Evolutionary conservation across 1,140 invertebrate genomes (phyloP).

Genomic region (Pseudomyrmex gracilis): DNA sequence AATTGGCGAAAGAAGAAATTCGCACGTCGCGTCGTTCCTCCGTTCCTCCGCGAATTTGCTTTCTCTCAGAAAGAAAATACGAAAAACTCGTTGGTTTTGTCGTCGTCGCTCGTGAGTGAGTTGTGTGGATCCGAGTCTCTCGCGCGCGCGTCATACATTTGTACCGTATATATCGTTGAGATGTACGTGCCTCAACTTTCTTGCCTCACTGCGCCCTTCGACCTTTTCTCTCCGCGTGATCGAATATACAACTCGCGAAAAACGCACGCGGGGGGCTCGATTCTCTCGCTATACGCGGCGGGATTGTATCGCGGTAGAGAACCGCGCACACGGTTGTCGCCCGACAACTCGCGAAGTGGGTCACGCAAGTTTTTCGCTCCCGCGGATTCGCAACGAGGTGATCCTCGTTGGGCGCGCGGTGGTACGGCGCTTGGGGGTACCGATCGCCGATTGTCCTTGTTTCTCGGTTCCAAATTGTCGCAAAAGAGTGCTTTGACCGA

Average conservation of each 20-base stretch:
- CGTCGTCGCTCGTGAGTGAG: neutral
- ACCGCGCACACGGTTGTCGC: neutral
- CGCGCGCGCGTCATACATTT: neutral
- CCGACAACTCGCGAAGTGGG: constrained; percentile 51
- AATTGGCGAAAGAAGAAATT: neutral
- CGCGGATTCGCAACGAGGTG: neutral
- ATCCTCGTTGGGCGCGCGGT: neutral
- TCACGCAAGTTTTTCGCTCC: constrained; percentile 45
- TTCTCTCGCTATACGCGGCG: neutral
- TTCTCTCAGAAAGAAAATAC: neutral
- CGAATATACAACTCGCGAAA: neutral
- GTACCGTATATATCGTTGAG: neutral
- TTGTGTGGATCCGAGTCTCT: neutral
- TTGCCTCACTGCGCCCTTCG: neutral
- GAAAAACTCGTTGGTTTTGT: neutral
- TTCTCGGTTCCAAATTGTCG: neutral
- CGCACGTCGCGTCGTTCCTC: neutral
- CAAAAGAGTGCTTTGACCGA: constrained; percentile 72
- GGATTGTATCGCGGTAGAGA: too few species aligned
- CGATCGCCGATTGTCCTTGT: constrained; percentile 14
- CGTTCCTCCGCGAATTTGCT: neutral
- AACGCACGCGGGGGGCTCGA: constrained; percentile 2
- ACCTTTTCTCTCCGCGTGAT: neutral
- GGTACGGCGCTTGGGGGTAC: neutral
- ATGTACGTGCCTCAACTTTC: constrained; percentile 29